Percentiles rank a stretch among this genome's conserved stretches.
Evolutionary conservation across 2,888 invertebrate genomes (phyloP).

Genomic region (Rambutsinella grinnellia): DNA sequence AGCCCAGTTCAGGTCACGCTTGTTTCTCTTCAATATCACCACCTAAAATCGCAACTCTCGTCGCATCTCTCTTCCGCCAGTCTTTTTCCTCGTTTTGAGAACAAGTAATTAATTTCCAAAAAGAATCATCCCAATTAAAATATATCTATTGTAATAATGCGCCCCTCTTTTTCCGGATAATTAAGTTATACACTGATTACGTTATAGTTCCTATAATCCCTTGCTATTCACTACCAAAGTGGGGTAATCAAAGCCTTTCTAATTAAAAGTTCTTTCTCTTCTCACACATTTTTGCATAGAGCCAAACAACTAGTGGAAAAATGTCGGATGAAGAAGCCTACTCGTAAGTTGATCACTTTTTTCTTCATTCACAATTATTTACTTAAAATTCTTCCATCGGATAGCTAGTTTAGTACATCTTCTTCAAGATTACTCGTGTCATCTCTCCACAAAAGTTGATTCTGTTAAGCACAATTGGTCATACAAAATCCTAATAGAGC

Average conservation of each 20-base stretch:
- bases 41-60: conserved; percentile 31
- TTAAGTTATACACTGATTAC: neutral
- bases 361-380: conserved; percentile 12
- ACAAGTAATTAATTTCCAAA: conserved; percentile 25
- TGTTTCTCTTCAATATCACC: conserved; percentile 44
- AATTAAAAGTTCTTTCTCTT: conserved; percentile 5
- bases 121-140: conserved; percentile 1
- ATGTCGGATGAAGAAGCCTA: conserved; percentile 95
- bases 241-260: too few species aligned
- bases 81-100: conserved; percentile 17
- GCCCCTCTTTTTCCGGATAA: neutral
- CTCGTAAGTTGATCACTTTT: conserved; percentile 82
- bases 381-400: neutral
- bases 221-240: neutral
- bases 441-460: too few species aligned
- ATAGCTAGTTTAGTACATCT: too few species aligned
- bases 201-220: neutral
- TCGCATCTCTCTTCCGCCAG: neutral
- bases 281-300: conserved; percentile 24
- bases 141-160: neutral
- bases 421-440: too few species aligned
- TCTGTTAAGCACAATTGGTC: too few species aligned
- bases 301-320: conserved; percentile 74
- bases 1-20: conserved; percentile 45
- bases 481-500: too few species aligned